Base-by-base conservation (phyloP, 2,797 vertebrate species). In the Gymnothorax reevesii region DNA sequence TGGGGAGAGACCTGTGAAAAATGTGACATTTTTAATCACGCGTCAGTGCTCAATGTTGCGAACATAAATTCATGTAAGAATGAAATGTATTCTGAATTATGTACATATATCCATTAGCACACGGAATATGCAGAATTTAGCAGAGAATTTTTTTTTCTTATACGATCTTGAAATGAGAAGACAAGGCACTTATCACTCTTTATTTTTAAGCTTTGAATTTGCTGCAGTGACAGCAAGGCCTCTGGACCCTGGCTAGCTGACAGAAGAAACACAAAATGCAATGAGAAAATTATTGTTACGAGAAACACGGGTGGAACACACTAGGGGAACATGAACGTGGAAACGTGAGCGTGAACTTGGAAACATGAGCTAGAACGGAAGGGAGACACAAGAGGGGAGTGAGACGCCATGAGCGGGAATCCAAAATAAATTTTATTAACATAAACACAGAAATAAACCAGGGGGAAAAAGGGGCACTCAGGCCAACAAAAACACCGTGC, bases 201-300 rank as follows among this genome's bases (percentile, higher is more conserved):
- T 22, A 6, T 15, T 12, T 20, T 22, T 55, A 52, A 55, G 22
- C 22, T 80, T 1, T 80, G 77, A 10, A 80, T 54, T 55, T 20
- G 42, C 33, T 49, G 77, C 52, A n/a, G n/a, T 54, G 77, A n/a
- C 9, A 57, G 82, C 71, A 52, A 83, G 80, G 13, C 79, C 85
- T 86, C 52, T 80, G 25, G 59, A 60, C 64, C 66, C 62, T 52
- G 83, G 82, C 82, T 87, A 83, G 57, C 55, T 83, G 86, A 87
- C 82, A 52, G 69, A 87, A 83, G 64, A 87, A 83, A 52, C 17
- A n/a, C 33, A 59, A 10, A 82, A 87, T 60, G 86, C 66, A 71
- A 27, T 54, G 66, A 73, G 82, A 27, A 83, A 73, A 83, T 87
- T n/a, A n/a, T n/a, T n/a, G n/a, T n/a, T n/a, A n/a, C n/a, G n/a